Percentiles rank a stretch among this genome's conserved stretches.
phyloP scores from a whole-genome alignment of 2,113 vertebrate genomes.

The Amblyornis subalaris region DNA sequence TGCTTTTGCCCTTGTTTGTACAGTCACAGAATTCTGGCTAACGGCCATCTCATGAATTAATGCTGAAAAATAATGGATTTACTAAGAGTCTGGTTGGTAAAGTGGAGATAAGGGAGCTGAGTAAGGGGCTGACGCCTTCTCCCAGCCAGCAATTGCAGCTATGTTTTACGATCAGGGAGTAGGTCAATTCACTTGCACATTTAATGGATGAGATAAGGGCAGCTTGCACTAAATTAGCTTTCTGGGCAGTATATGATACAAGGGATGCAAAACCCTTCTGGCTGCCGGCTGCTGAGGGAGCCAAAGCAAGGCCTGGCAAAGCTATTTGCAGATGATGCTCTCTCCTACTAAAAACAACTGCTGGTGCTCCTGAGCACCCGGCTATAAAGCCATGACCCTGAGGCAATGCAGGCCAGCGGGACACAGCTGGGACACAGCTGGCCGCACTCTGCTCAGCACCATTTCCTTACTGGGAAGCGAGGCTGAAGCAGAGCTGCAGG shows the following conservation, averaged over 20 bases:
- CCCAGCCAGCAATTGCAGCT: neutral
- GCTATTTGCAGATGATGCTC: neutral
- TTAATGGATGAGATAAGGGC: constrained; percentile 38
- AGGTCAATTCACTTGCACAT: constrained; percentile 2
- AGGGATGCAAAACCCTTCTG: neutral
- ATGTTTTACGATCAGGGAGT: neutral
- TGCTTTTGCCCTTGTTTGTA: neutral
- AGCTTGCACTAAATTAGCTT: constrained; percentile 15
- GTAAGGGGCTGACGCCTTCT: neutral
- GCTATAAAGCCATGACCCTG: neutral
- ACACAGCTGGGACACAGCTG: neutral
- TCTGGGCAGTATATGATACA: neutral
- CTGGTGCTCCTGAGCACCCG: neutral
- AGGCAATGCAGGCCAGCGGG: neutral
- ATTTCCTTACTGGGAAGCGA: neutral
- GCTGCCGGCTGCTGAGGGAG: neutral
- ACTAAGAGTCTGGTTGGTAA: constrained; percentile 12
- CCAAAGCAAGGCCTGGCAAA: neutral
- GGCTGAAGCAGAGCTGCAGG: neutral
- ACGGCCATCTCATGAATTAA: constrained; percentile 7
- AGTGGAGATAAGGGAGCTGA: constrained; percentile 17
- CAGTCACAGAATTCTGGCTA: neutral
- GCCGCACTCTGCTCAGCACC: neutral
- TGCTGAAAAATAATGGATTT: constrained; percentile 26
- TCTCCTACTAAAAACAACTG: neutral